Evolutionary conservation across 2,888 invertebrate genomes (phyloP).

Genomic region (Amphimallon solstitiale): DNA sequence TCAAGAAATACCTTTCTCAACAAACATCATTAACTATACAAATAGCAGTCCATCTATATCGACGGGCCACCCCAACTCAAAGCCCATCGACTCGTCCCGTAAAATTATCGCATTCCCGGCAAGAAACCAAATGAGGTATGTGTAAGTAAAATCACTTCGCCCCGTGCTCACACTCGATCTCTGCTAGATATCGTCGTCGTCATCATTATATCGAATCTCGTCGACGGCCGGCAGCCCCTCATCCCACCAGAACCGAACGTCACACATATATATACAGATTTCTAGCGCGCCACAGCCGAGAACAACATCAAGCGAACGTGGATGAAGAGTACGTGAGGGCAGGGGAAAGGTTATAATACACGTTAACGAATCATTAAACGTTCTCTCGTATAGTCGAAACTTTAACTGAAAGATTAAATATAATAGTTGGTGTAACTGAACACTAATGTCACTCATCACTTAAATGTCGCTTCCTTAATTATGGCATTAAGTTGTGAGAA

Average conservation of each 20-base stretch:
- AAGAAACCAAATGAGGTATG: constrained; percentile 39
- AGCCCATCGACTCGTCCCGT: neutral
- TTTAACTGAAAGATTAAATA: constrained; percentile 63
- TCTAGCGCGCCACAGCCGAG: neutral
- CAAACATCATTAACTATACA: no score
- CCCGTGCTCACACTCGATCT: constrained; percentile 48
- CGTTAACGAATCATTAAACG: constrained; percentile 63
- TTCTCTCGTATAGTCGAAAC: constrained; percentile 52
- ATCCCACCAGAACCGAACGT: no score
- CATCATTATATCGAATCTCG: no score
- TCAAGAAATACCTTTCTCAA: neutral
- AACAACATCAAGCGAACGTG: no score
- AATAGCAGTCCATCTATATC: neutral
- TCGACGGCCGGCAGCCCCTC: no score
- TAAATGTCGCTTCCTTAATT: constrained; percentile 63
- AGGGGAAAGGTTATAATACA: constrained; percentile 53
- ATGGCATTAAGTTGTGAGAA: constrained; percentile 57
- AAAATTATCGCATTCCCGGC: constrained; percentile 3
- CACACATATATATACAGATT: neutral
- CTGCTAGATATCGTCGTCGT: no score
- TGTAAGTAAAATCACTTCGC: constrained; percentile 41
- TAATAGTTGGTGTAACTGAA: constrained; percentile 62
- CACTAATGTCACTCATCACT: constrained; percentile 64
- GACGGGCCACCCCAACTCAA: neutral
- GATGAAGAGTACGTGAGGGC: neutral